phyloP scores from a whole-genome alignment of 2,797 vertebrate genomes.

The Potorous gilbertii region DNA sequence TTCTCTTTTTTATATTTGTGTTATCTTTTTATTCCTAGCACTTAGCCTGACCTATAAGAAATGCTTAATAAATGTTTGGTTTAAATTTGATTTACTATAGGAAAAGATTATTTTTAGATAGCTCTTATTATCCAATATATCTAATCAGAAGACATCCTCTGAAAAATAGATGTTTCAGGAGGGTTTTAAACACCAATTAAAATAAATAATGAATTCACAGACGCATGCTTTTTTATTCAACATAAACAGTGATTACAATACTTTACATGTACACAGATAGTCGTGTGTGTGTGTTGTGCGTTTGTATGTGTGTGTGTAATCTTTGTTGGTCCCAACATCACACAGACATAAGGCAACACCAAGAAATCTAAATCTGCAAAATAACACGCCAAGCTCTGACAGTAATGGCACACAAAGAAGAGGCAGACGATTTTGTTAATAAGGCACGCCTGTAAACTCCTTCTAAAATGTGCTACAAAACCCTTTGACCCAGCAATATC shows the following conservation, averaged over 20 bases:
- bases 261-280: neutral
- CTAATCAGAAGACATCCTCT: constrained; percentile 43
- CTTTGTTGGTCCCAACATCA: neutral
- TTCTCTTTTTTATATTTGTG: constrained; percentile 8
- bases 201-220: constrained; percentile 35
- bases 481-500: no score
- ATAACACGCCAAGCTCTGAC: constrained; percentile 22
- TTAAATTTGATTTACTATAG: neutral
- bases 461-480: neutral
- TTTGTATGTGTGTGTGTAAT: neutral
- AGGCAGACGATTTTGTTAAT: neutral
- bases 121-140: neutral
- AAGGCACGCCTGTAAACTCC: neutral
- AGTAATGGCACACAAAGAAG: neutral
- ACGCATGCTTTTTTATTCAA: neutral
- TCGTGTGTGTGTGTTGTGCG: neutral
- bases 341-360: constrained; percentile 2
- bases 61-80: neutral
- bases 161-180: neutral
- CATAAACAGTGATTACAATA: neutral
- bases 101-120: constrained; percentile 11
- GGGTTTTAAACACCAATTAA: neutral
- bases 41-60: neutral
- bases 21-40: neutral
- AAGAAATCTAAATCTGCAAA: constrained; percentile 23